Base-by-base conservation (phyloP, 2,113 vertebrate species). In the Scatophagus argus region DNA sequence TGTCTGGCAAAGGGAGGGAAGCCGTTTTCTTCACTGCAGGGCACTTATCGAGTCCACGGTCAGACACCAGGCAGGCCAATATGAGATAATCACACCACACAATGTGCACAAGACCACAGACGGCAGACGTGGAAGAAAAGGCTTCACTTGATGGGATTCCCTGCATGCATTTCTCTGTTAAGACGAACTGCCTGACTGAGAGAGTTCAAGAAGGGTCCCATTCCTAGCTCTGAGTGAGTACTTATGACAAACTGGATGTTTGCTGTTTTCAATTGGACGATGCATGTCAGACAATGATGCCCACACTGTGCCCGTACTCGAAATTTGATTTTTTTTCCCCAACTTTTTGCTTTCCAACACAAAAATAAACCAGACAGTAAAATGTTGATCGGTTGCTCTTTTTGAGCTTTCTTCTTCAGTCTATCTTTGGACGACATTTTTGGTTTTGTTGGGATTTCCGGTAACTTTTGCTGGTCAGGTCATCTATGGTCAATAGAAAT, bases 21-120 rank as follows among this genome's bases (percentile, higher is more conserved):
- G 67, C 69, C 19, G 79, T 83, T 90, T 85, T 83, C 76, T 77
- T 86, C 78, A 80, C 83, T 61, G 81, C 64, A 65, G 81, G 84
- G 76, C 86, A 87, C 74, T 91, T 85, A 85, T 85, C 64, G 75
- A 89, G 86, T 86, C 79, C 87, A 88, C 43, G 82, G 88, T 92
- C 81, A 86, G 82, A 84, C 80, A 87, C 89, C 84, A 74, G 71
- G 68, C 83, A 70, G 66, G 79, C 81, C 71, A 56, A 78, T 77
- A 84, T 82, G 88, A 91, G 85, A 89, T 86, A 93, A 91, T 84
- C 79, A 86, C 76, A 73, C 25, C 79, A 47, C 90, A 92, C 85
- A 91, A 90, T 88, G 79, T 81, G 83, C 85, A 90, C 79, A 62
- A 76, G 80, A 87, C 79, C 85, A 83, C 83, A 81, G 78, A 85